These are phyloP conservation scores for Drosophila nebulosa DNA, from an alignment of 1,140 invertebrate species.

Conservation along the genomic window DNA sequence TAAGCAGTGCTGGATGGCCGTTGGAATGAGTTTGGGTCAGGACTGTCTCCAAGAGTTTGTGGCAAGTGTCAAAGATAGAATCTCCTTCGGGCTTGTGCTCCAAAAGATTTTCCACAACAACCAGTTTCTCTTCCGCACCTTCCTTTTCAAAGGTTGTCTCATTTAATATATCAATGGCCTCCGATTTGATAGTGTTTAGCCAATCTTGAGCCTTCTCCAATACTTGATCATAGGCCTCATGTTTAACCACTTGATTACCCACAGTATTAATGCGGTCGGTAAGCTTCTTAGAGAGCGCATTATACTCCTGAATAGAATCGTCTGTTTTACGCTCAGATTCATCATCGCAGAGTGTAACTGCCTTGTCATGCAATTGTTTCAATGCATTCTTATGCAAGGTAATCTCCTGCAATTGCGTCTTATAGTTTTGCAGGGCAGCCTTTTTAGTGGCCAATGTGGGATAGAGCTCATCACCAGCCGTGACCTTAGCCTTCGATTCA, in stretches of 20 bases:
- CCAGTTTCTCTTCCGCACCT: constrained; percentile 87
- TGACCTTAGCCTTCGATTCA: constrained; percentile 87
- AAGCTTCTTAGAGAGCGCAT: constrained; percentile 85
- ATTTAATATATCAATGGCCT: constrained; percentile 88
- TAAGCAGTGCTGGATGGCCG: constrained; percentile 89
- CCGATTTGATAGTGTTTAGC: constrained; percentile 85
- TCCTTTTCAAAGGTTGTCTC: constrained; percentile 88
- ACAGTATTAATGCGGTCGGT: constrained; percentile 85
- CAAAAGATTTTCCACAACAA: constrained; percentile 88
- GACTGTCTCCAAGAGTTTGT: constrained; percentile 87
- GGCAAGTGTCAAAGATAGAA: constrained; percentile 86
- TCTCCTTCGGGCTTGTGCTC: constrained; percentile 88
- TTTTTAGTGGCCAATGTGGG: constrained; percentile 92
- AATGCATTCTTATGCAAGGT: constrained; percentile 89
- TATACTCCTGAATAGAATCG: constrained; percentile 87
- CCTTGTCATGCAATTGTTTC: constrained; percentile 89
- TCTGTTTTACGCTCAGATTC: constrained; percentile 87
- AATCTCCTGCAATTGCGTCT: constrained; percentile 90
- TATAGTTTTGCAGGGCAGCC: constrained; percentile 88
- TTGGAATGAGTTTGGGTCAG: constrained; percentile 89
- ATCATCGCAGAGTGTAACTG: constrained; percentile 87
- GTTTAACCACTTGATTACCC: constrained; percentile 89
- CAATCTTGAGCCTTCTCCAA: constrained; percentile 88
- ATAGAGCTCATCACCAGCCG: constrained; percentile 86
- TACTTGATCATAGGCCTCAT: constrained; percentile 90